Conservation (phyloP, 2,888 invertebrate species). For the Nomada hirtipes region DNA sequence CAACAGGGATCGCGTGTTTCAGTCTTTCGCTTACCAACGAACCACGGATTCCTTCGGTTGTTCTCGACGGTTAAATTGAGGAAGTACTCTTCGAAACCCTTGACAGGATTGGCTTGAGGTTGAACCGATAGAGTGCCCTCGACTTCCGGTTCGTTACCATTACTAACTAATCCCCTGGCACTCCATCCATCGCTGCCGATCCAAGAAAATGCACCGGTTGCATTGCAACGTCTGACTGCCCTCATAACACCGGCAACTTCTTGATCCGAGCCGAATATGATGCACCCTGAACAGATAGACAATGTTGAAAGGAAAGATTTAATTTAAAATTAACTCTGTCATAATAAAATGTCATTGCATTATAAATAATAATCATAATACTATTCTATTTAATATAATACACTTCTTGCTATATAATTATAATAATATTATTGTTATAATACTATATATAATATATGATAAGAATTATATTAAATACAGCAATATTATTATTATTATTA, state of each 20-base stretch:
- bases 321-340: not conserved
- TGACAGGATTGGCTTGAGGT: constrained; percentile 95
- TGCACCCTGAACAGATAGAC: constrained; percentile 86
- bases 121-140: constrained; percentile 98
- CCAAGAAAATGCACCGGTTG: constrained; percentile 96
- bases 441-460: too few species aligned
- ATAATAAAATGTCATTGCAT: not conserved
- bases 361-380: too few species aligned
- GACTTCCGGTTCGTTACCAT: constrained; percentile 95
- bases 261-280: constrained; percentile 98
- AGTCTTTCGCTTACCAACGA: constrained; percentile 89
- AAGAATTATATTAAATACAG: too few species aligned
- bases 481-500: too few species aligned
- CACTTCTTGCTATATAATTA: too few species aligned
- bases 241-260: constrained; percentile 98
- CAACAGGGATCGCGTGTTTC: constrained; percentile 49
- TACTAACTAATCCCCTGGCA: constrained; percentile 91
- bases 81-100: constrained; percentile 95
- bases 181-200: constrained; percentile 99
- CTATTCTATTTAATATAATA: too few species aligned
- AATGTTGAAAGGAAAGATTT: not conserved
- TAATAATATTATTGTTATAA: too few species aligned
- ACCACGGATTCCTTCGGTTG: constrained; percentile 98
- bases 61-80: constrained; percentile 92
- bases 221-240: constrained; percentile 94